These are phyloP conservation scores for Clarias gariepinus DNA, from an alignment of 2,113 vertebrate species.

Conservation along the genomic window DNA sequence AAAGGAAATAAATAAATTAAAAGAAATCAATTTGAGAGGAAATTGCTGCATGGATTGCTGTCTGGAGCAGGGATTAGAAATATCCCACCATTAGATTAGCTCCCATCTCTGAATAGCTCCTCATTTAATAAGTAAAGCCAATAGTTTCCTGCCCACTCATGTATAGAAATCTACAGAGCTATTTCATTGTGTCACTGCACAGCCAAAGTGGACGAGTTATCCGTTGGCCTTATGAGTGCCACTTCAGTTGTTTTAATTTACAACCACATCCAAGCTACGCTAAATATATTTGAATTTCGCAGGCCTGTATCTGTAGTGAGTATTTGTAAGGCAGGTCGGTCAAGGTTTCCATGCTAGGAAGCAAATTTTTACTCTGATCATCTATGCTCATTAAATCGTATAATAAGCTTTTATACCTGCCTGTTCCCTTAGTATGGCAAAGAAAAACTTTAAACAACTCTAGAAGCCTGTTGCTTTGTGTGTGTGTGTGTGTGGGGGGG, in stretches of 20 bases:
- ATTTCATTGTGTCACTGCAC: conserved; percentile 24
- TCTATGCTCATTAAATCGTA: too few species aligned
- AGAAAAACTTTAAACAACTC: neutral
- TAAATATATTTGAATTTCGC: neutral
- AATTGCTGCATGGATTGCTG: conserved; percentile 61
- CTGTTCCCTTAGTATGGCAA: neutral
- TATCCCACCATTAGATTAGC: conserved; percentile 57
- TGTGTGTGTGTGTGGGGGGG: conserved; percentile 35
- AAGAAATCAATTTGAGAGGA: conserved; percentile 60
- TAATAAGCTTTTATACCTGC: neutral
- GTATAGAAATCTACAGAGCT: conserved; percentile 33
- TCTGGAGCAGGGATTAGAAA: conserved; percentile 50
- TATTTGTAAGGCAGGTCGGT: neutral
- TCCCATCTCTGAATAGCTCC: conserved; percentile 52
- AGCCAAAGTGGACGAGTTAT: conserved; percentile 9
- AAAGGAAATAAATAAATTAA: conserved; percentile 42
- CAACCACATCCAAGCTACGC: neutral
- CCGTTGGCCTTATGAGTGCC: neutral
- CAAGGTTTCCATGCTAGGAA: neutral
- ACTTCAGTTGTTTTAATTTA: conserved; percentile 26
- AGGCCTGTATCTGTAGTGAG: neutral
- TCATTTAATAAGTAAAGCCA: conserved; percentile 49
- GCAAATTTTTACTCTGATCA: neutral
- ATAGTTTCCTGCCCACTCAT: conserved; percentile 29
- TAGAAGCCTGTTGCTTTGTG: neutral